A percentile compares a stretch with the other conserved stretches of the same genome.
These are phyloP conservation scores for Delichon dasypus DNA, from an alignment of 2,797 vertebrate genomes.

Conservation along the genomic window DNA sequence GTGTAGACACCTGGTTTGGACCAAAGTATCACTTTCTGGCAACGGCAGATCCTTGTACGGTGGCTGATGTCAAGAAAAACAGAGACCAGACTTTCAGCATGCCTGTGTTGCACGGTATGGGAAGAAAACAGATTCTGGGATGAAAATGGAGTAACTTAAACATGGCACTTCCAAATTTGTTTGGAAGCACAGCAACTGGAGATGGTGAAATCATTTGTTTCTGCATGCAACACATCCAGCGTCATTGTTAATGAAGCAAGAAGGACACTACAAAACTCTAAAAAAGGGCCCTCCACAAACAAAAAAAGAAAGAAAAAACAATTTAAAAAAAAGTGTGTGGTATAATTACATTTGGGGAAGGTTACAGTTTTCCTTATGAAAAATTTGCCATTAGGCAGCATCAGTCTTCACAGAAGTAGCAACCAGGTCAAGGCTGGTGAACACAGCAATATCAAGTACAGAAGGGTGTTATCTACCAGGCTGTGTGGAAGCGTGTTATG, in stretches of 20 bases:
- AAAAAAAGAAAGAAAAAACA: background rate
- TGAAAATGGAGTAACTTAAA: conserved; percentile 27
- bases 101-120: conserved; percentile 20
- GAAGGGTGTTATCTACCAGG: background rate
- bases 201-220: background rate
- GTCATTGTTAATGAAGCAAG: background rate
- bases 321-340: accelerated
- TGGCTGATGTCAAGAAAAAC: background rate
- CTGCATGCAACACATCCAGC: conserved; percentile 33
- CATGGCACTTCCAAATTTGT: background rate
- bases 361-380: background rate
- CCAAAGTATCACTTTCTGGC: background rate
- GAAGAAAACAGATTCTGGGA: conserved; percentile 46
- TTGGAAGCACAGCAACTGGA: background rate
- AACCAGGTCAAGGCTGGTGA: background rate
- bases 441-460: background rate
- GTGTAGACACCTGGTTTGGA: conserved; percentile 1
- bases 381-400: background rate
- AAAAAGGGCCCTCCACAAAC: background rate
- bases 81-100: conserved; percentile 26
- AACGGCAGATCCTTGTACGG: conserved; percentile 7
- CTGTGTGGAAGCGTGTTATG: conserved; percentile 11
- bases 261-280: background rate
- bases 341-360: background rate
- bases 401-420: background rate